Evolutionary conservation across 1,140 invertebrate genomes (phyloP).

Genomic region (Drosophila sp.): DNA sequence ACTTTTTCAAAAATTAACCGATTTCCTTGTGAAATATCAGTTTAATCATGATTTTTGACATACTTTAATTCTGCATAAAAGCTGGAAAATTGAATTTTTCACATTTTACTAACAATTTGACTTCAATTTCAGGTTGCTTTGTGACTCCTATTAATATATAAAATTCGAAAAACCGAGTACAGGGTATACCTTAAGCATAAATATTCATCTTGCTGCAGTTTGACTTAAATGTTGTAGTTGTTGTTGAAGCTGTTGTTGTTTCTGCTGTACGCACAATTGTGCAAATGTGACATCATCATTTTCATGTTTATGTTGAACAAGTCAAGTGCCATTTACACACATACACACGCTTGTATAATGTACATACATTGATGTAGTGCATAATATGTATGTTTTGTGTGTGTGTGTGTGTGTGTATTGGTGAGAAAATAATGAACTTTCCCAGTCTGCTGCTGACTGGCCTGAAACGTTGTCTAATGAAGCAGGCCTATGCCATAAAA

Average conservation of each 20-base stretch:
- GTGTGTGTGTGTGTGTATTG: constrained; percentile 38
- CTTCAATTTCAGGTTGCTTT: no score
- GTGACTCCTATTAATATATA: no score
- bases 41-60: no score
- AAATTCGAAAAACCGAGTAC: background rate
- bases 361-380: constrained; percentile 36
- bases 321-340: constrained; percentile 77
- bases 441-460: constrained; percentile 73
- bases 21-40: no score
- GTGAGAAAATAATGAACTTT: constrained; percentile 69
- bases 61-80: no score
- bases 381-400: constrained; percentile 26
- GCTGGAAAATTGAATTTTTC: no score
- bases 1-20: no score
- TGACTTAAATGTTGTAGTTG: constrained; percentile 38
- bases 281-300: constrained; percentile 82
- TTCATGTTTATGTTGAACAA: constrained; percentile 81
- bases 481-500: constrained; percentile 76
- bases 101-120: no score
- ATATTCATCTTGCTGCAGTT: constrained; percentile 12
- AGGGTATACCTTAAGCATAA: constrained; percentile 5
- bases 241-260: constrained; percentile 54
- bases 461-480: constrained; percentile 77
- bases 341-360: constrained; percentile 22
- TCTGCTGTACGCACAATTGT: constrained; percentile 77